These are phyloP conservation scores for Lophura nycthemera DNA, from an alignment of 2,113 vertebrate genomes.

Conservation along the genomic window DNA sequence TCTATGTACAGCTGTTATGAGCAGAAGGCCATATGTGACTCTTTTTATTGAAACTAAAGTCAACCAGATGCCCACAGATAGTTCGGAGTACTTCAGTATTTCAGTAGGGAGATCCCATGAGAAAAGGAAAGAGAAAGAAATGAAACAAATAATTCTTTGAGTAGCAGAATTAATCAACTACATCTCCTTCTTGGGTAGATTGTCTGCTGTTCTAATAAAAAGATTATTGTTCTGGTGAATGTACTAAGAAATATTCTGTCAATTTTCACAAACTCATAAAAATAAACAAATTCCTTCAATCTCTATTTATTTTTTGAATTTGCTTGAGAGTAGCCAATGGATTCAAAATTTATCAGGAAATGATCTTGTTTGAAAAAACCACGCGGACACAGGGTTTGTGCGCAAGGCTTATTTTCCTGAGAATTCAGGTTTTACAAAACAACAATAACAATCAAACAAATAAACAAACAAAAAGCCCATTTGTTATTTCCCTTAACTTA, in stretches of 20 bases:
- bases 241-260: neutral
- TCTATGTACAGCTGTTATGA: neutral
- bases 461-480: accelerated
- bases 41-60: neutral
- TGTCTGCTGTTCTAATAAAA: neutral
- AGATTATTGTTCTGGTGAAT: neutral
- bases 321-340: neutral
- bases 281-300: neutral
- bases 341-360: neutral
- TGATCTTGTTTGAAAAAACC: neutral
- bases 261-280: neutral
- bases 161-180: neutral
- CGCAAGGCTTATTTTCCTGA: neutral
- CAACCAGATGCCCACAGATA: neutral
- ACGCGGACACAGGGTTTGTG: neutral
- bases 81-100: neutral
- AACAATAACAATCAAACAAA: neutral
- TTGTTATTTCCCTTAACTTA: neutral
- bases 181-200: neutral
- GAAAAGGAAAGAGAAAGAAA: slow-evolving; percentile 1
- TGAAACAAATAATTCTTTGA: neutral
- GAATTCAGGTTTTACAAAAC: neutral
- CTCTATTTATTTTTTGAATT: neutral
- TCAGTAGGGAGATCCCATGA: neutral
- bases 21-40: neutral